These are phyloP conservation scores for Myrmophylax atrothorax DNA, from an alignment of 2,113 vertebrate species.

Conservation along the genomic window DNA sequence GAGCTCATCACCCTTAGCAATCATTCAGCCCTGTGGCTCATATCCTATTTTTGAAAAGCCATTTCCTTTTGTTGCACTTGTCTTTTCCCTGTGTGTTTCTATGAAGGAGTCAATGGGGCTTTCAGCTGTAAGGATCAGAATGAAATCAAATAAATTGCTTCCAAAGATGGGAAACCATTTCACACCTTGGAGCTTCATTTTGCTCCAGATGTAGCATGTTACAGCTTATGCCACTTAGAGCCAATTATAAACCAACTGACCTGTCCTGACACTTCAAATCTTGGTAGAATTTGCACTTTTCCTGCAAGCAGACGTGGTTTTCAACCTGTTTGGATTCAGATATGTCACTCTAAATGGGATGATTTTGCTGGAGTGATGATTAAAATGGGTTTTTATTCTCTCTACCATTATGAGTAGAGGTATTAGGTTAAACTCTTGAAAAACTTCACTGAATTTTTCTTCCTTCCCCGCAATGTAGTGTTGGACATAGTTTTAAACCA, in stretches of 20 bases:
- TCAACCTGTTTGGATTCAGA: not conserved
- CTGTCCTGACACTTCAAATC: not conserved
- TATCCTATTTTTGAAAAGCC: conserved; percentile 33
- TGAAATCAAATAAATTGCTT: conserved; percentile 52
- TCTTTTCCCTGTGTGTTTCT: conserved; percentile 2
- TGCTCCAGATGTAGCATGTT: not conserved
- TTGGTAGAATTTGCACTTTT: conserved; percentile 18
- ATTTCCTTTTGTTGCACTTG: not conserved
- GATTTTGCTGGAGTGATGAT: not conserved
- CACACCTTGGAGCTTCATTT: conserved; percentile 32
- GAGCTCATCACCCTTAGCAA: not conserved
- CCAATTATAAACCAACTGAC: conserved; percentile 2
- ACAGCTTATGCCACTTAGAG: not conserved
- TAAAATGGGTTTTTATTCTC: not conserved
- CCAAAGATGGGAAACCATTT: conserved; percentile 43
- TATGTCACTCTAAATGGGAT: not conserved
- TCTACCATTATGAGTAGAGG: not conserved
- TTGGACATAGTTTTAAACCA: not conserved
- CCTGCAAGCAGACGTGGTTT: not conserved
- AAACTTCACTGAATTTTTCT: not conserved
- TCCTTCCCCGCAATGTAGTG: not conserved
- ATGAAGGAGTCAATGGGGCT: not conserved
- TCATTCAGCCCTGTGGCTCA: not conserved
- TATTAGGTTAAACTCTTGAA: not conserved
- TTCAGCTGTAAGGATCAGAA: conserved; percentile 5